Base-by-base conservation (phyloP, 2,888 invertebrate species). In the Hesperia comma region DNA sequence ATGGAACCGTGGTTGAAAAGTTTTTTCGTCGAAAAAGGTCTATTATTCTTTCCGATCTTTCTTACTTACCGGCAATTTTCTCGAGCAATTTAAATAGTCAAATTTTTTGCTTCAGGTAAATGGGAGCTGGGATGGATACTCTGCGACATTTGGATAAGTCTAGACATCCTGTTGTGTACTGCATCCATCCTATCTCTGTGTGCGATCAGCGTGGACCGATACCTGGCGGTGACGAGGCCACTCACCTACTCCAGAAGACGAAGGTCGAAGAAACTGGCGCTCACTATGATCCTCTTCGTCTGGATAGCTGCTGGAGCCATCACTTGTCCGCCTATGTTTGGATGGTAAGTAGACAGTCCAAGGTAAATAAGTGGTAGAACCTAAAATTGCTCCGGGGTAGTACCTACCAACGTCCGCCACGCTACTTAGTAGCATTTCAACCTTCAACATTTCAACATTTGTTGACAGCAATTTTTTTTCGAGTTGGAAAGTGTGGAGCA, bases 221-320 rank as follows among this genome's bases (percentile, higher is more conserved):
- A 99, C 87, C 93, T 99, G 75, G 99, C 99, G 19, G 98, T 99
- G 66, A 98, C 98, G 54, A 96, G 97, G 79, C 99, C 99, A 0
- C 90, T 99, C 72, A 96, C 97, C 69, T 99, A 99, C 88, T 98
- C 98, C 51, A 95, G 97, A 75, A 95, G 97, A 78, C 94, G 98
- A 77, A 95, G 98, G 67, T 97, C 97, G 2, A 97, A 97, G 88
- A 94, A 97, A 69, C 88, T 97, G 68, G 98, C 98, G 0, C 94
- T 97, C 61, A 93, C 96, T 14, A 97, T 98, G 96, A 97, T 98
- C 71, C 94, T 97, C 57, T 95, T 96, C 55, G 98, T 98, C 0
- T 99, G 99, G 99, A 93, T 97, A 6, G 93, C 97, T 26, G 98
- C 98, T 3, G 95, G 97, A 54, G 94, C 98, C 41, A 98, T 99